Evolutionary conservation across 2,888 invertebrate species (phyloP).

Genomic region (Melinaea menophilus): DNA sequence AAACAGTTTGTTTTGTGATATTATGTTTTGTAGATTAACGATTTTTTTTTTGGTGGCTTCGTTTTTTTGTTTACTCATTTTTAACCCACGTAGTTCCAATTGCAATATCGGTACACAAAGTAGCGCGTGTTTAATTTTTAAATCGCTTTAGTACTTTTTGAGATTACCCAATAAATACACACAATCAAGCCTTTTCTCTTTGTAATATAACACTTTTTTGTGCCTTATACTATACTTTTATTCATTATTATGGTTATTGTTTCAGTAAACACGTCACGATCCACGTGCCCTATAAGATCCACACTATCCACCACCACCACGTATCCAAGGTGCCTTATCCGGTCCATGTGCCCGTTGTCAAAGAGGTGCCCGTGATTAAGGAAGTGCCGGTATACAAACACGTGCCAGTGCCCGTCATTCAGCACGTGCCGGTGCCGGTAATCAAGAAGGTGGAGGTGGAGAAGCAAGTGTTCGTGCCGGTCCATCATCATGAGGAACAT

Average conservation of each 20-base stretch:
- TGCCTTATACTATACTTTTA: too few relatives aligned
- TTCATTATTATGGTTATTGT: slow-evolving; percentile 18
- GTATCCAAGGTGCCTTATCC: slow-evolving; percentile 66
- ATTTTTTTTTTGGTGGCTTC: not conserved
- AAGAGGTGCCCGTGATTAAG: slow-evolving; percentile 67
- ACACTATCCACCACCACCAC: slow-evolving; percentile 72
- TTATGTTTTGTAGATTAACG: not conserved
- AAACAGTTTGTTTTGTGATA: not conserved
- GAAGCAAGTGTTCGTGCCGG: slow-evolving; percentile 65
- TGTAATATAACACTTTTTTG: too few relatives aligned
- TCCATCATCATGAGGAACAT: slow-evolving; percentile 51
- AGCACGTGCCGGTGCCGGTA: slow-evolving; percentile 62
- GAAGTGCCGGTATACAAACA: slow-evolving; percentile 67
- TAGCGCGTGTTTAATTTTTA: too few relatives aligned
- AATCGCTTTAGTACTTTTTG: too few relatives aligned
- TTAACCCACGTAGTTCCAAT: too few relatives aligned
- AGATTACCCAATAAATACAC: too few relatives aligned
- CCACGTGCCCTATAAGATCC: slow-evolving; percentile 72
- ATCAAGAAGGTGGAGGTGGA: slow-evolving; percentile 64
- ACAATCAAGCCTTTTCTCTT: too few relatives aligned
- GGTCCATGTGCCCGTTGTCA: slow-evolving; percentile 65
- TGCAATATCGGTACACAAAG: too few relatives aligned
- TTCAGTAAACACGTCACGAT: slow-evolving; percentile 68
- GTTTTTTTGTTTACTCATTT: too few relatives aligned
- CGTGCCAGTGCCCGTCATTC: slow-evolving; percentile 60